Evolutionary conservation across 1,140 invertebrate genomes (phyloP), one percentile per base, ranked within the genome.

Genomic region (Drosophila yakuba): DNA sequence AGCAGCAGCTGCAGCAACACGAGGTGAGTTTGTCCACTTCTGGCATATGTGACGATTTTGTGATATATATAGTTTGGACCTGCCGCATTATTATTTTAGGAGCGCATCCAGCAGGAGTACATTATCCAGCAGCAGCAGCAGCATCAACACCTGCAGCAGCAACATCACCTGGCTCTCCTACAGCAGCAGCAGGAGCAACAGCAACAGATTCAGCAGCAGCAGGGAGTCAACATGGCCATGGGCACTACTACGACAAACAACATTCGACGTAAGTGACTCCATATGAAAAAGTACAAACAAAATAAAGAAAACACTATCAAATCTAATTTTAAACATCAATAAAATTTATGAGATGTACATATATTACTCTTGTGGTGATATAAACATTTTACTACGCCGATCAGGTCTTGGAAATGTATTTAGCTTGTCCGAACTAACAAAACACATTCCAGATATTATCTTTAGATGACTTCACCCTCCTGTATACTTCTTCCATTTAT

Each of bases 81-180:
- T 10, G 32, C 32, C 32, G 2, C n/a, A n/a, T n/a, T 43, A 17
- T 17, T 15, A 11, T 45, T 45, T 45, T 7, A 45, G 50, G 89
- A 91, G 60, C 90, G 89, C 54, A 78, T 90, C 17, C 88, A 91
- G 50, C 82, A 91, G 43, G 88, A 90, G 44, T 90, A 74, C 47
- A 75, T 90, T 61, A 50, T 90, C 52, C 88, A 91, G 50, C 88
- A 91, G 59, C 88, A 90, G 41, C 85, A 90, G 35, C 85, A 90
- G 14, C 85, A 85, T 44, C 78, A 89, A 36, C 80, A 91, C 43
- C 62, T 91, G 56, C 88, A 91, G 20, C 88, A 91, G 32, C 32
- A 32, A 41, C 89, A 91, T 58, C 82, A 86, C 56, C 73, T 83
- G 67, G 83, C 75, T 14, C 47, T 88, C 11, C 38, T 88, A 4